Conservation (phyloP, 2,888 invertebrate genomes). For the Pollenia angustigena region DNA sequence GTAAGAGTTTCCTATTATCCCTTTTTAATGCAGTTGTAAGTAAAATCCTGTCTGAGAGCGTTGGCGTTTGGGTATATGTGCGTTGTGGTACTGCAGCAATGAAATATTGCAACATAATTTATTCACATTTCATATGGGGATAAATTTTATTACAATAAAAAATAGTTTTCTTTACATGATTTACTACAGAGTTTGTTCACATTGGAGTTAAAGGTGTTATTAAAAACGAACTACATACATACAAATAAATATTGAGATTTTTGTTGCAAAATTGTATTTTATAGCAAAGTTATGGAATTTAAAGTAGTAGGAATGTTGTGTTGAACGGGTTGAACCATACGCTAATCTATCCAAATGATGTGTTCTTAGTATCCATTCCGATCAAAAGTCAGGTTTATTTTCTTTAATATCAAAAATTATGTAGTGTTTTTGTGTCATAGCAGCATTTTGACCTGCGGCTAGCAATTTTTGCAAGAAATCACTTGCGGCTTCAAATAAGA, state of each 20-base stretch:
- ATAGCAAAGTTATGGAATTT: not conserved
- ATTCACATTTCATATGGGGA: constrained; percentile 62
- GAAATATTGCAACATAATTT: constrained; percentile 39
- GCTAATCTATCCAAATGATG: not conserved
- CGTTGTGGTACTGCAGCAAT: constrained; percentile 7
- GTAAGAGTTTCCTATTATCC: constrained; percentile 47
- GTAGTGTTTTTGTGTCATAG: too few relatives aligned
- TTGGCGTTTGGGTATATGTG: not conserved
- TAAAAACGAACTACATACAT: not conserved
- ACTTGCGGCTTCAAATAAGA: too few relatives aligned
- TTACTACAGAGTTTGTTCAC: constrained; percentile 51
- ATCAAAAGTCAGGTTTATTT: too few relatives aligned
- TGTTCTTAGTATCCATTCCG: too few relatives aligned
- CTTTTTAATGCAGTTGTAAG: constrained; percentile 55
- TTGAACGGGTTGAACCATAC: too few relatives aligned
- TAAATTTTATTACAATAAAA: constrained; percentile 54
- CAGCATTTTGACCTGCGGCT: too few relatives aligned
- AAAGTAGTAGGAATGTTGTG: not conserved
- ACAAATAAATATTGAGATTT: too few relatives aligned
- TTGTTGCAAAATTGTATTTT: too few relatives aligned
- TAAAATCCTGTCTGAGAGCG: constrained; percentile 50
- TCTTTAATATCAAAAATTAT: too few relatives aligned
- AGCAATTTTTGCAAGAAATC: too few relatives aligned
- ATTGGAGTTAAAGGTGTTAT: constrained; percentile 13
- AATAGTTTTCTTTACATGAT: constrained; percentile 50